Evolutionary conservation across 2,797 vertebrate species (phyloP).

Genomic region (Anisognathus igniventris): DNA sequence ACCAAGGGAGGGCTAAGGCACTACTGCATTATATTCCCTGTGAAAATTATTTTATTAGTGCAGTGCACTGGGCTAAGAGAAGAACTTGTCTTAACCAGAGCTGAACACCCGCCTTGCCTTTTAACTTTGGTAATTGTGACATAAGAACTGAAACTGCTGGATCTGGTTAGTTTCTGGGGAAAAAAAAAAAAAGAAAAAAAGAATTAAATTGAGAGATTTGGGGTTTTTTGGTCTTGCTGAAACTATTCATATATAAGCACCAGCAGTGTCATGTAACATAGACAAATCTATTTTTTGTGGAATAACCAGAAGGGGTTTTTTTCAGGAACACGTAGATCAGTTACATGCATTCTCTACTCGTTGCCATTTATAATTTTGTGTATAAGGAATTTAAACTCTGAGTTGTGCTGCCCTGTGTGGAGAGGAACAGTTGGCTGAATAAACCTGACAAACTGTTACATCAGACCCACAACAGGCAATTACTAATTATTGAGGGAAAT

Average conservation of each 20-base stretch:
- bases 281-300: neutral
- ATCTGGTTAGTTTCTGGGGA: neutral
- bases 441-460: neutral
- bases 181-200: neutral
- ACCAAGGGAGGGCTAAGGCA: conserved; percentile 2
- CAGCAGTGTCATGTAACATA: neutral
- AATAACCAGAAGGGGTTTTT: neutral
- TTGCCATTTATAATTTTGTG: neutral
- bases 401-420: neutral
- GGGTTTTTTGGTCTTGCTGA: neutral
- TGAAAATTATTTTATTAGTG: neutral
- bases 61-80: neutral
- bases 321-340: neutral
- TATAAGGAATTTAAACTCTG: neutral
- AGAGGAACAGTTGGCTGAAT: neutral
- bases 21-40: neutral
- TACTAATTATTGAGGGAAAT: conserved; percentile 9
- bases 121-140: neutral
- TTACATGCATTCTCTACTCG: neutral
- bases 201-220: neutral
- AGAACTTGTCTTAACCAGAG: neutral
- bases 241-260: neutral
- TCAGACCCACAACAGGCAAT: neutral
- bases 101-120: neutral
- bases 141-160: neutral